Conservation (phyloP, 2,888 invertebrate species). For the Nephrocerus scutellatus region DNA sequence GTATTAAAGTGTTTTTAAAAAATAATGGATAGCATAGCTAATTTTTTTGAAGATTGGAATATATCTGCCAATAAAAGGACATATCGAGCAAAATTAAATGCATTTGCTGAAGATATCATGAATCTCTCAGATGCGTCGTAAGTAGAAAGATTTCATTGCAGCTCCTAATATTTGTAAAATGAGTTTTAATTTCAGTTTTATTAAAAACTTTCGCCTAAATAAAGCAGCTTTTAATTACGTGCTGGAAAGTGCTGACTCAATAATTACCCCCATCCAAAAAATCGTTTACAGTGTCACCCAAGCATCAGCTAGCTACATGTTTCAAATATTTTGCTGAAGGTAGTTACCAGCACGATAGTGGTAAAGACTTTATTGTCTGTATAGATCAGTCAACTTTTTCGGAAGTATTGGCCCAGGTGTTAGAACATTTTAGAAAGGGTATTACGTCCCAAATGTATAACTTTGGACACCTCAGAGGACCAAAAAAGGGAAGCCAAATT, state of each 20-base stretch:
- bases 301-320: not conserved
- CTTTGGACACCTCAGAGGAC: too few relatives aligned
- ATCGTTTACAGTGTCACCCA: too few relatives aligned
- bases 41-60: too few relatives aligned
- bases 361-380: too few relatives aligned
- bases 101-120: slow-evolving; percentile 1
- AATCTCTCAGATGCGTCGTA: not conserved
- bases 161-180: slow-evolving; percentile 2
- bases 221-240: too few relatives aligned
- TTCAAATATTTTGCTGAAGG: slow-evolving; percentile 1
- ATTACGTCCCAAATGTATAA: slow-evolving; percentile 2
- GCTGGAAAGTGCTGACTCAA: too few relatives aligned
- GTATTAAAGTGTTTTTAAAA: slow-evolving; percentile 1
- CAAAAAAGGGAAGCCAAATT: too few relatives aligned
- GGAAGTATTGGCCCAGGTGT: not conserved
- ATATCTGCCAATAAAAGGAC: not conserved
- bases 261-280: too few relatives aligned
- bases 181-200: too few relatives aligned
- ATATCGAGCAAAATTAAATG: not conserved
- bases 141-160: slow-evolving; percentile 1
- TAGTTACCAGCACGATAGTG: too few relatives aligned
- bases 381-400: too few relatives aligned
- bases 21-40: slow-evolving; percentile 1
- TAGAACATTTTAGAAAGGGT: slow-evolving; percentile 1
- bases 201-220: too few relatives aligned